Conservation (phyloP, 2,113 vertebrate species). For the Sterrhoptilus dennistouni region DNA sequence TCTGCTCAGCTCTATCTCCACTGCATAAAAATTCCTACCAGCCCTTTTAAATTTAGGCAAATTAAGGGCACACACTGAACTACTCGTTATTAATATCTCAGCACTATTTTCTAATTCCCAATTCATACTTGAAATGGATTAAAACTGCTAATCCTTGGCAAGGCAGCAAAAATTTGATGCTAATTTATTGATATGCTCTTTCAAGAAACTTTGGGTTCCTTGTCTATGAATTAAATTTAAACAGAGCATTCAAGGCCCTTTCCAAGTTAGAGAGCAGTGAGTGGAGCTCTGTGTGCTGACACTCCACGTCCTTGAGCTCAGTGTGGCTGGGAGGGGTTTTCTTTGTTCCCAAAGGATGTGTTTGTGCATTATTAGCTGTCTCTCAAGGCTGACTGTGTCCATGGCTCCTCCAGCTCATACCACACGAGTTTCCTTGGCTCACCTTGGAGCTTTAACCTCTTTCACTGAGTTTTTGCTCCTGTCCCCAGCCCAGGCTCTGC, state of each 20-base stretch:
- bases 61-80: conserved; percentile 26
- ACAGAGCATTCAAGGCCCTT: conserved; percentile 3
- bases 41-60: conserved; percentile 13
- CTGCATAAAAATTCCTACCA: not conserved
- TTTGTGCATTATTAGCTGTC: not conserved
- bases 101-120: conserved; percentile 52
- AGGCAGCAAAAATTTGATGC: conserved; percentile 24
- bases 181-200: conserved; percentile 44
- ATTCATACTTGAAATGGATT: conserved; percentile 29
- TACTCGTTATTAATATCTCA: conserved; percentile 54
- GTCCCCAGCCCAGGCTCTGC: rapidly evolving
- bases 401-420: not conserved
- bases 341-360: not conserved
- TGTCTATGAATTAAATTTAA: conserved; percentile 35
- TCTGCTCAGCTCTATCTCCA: not conserved
- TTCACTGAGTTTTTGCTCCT: not conserved
- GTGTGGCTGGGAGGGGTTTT: not conserved
- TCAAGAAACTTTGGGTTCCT: conserved; percentile 2
- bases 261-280: not conserved
- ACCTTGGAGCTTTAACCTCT: not conserved
- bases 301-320: not conserved
- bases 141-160: conserved; percentile 47
- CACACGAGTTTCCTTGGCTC: not conserved
- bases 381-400: not conserved
- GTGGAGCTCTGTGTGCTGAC: not conserved